These are phyloP conservation scores for Adelphocoris suturalis DNA, from an alignment of 2,888 invertebrate species.

Conservation along the genomic window DNA sequence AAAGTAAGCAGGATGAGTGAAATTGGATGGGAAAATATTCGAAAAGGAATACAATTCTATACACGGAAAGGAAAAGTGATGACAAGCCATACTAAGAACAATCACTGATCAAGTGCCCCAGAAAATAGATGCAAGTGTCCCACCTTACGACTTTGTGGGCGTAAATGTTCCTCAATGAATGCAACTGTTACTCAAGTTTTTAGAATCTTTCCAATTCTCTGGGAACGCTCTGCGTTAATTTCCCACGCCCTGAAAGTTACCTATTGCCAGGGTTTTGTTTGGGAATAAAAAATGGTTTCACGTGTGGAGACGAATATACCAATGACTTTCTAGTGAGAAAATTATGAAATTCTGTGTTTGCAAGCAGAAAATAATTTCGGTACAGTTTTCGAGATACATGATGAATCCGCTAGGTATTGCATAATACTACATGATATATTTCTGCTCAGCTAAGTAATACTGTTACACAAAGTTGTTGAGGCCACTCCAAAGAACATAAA, in stretches of 20 bases:
- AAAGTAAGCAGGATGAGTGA: not conserved
- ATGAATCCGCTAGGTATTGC: too few relatives aligned
- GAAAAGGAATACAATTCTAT: not conserved
- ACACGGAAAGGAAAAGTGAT: not conserved
- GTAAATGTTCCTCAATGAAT: not conserved
- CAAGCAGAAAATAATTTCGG: too few relatives aligned
- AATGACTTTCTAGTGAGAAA: not conserved
- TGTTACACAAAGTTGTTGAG: not conserved
- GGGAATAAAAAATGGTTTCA: not conserved
- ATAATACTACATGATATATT: too few relatives aligned
- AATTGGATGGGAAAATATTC: not conserved
- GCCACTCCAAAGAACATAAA: not conserved
- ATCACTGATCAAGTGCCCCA: not conserved
- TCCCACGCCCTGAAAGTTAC: conserved; percentile 1
- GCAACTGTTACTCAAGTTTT: not conserved
- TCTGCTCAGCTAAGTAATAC: not conserved
- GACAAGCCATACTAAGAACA: not conserved
- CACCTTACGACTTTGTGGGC: not conserved
- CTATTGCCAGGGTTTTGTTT: not conserved
- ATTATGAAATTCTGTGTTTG: too few relatives aligned
- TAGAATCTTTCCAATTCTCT: not conserved
- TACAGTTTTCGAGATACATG: too few relatives aligned
- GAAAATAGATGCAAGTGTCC: not conserved
- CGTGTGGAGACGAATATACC: not conserved
- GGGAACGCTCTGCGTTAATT: not conserved